A percentile compares a stretch with the other conserved stretches of the same genome.
Evolutionary conservation across 2,113 vertebrate species (phyloP).

Genomic region (Pelecanoides urinatrix): DNA sequence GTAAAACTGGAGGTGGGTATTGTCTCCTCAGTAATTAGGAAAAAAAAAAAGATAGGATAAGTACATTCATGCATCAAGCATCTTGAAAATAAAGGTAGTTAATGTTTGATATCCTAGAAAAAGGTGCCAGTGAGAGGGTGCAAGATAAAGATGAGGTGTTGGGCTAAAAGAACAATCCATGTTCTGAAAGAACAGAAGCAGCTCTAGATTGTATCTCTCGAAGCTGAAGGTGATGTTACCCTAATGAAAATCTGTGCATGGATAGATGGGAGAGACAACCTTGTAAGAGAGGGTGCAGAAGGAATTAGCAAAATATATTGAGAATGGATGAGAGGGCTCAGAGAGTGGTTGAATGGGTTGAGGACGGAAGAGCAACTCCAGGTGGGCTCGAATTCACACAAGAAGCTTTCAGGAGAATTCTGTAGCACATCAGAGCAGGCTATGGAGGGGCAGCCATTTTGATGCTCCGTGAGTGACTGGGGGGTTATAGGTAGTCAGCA

Average conservation of each 20-base stretch:
- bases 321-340: not conserved
- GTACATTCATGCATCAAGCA: not conserved
- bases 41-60: not conserved
- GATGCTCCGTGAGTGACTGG: not conserved
- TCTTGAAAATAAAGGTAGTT: not conserved
- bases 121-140: not conserved
- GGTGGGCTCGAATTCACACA: not conserved
- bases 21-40: not conserved
- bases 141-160: not conserved
- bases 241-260: not conserved
- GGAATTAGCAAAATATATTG: not conserved
- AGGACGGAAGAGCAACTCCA: not conserved
- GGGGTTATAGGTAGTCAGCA: not conserved
- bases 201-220: accelerated
- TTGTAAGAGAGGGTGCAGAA: not conserved
- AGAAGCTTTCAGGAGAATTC: not conserved
- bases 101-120: not conserved
- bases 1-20: not conserved
- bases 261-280: not conserved
- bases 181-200: not conserved
- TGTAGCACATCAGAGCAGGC: not conserved
- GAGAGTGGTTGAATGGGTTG: not conserved
- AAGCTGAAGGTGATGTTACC: not conserved
- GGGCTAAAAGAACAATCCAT: not conserved
- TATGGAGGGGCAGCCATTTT: not conserved